Evolutionary conservation across 2,888 invertebrate genomes (phyloP).

Genomic region (Coleophora flavipennella): DNA sequence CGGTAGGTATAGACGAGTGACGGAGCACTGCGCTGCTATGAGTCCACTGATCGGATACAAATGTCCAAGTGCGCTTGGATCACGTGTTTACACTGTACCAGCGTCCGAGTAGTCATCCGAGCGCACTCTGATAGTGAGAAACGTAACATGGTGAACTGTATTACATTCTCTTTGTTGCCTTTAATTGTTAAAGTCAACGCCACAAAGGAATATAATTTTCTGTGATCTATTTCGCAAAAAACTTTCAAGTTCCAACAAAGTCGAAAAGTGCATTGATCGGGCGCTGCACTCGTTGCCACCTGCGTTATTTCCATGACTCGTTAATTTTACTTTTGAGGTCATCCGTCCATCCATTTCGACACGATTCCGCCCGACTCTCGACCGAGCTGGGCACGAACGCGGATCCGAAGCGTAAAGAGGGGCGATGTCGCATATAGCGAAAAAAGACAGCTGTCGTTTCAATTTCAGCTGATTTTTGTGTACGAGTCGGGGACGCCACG

Average conservation of each 20-base stretch:
- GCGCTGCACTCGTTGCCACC: not conserved
- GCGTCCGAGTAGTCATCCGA: too few species aligned
- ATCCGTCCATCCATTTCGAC: slow-evolving; percentile 25
- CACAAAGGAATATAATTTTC: not conserved
- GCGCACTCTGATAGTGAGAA: too few species aligned
- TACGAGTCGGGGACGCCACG: slow-evolving; percentile 43
- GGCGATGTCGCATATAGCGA: slow-evolving; percentile 46
- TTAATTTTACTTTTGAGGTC: slow-evolving; percentile 44
- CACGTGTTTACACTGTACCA: too few species aligned
- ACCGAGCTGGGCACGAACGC: slow-evolving; percentile 50
- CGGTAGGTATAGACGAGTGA: too few species aligned
- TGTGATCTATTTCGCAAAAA: not conserved
- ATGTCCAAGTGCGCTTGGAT: too few species aligned
- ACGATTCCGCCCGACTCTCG: slow-evolving; percentile 43
- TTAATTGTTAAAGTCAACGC: not conserved
- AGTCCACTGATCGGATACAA: too few species aligned
- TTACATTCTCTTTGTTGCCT: too few species aligned
- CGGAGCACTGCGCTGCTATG: too few species aligned
- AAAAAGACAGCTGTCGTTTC: slow-evolving; percentile 70
- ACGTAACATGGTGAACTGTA: too few species aligned
- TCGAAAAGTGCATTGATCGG: not conserved
- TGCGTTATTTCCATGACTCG: slow-evolving; percentile 7
- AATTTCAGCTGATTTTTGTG: slow-evolving; percentile 73
- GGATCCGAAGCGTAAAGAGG: slow-evolving; percentile 46
- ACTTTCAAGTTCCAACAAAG: not conserved